Evolutionary conservation across 2,797 vertebrate genomes (phyloP), one percentile per base, ranked within the genome.

Genomic region (Lepilemur ruficaudatus): DNA sequence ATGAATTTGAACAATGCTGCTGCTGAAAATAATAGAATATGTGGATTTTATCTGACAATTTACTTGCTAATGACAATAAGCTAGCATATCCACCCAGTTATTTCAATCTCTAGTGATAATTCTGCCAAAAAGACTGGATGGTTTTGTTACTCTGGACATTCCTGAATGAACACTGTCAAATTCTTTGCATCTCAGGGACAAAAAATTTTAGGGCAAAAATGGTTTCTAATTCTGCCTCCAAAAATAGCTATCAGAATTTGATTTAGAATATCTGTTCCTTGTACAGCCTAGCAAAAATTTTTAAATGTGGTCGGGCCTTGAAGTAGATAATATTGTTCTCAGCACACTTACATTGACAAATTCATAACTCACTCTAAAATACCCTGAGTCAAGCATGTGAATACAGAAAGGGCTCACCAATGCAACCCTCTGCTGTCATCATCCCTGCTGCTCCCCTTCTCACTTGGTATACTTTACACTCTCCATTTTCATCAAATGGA

Each of bases 271-370:
- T 57, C 55, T 92, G 52, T 32, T 83, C 61, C 38, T 35, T 75
- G 4, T 38, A 67, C 9, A 65, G 32, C 86, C 63, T 79, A 57
- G 23, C 59, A 89, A 93, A 80, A 38, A n/a, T 69, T 93, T 95
- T 93, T n/a, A 95, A 89, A 90, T 70, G 70, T 38, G 65, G 48
- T 85, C 89, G 89, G 87, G 48, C 57, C 52, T 96, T 76, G 25
- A 89, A 96, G 85, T 76, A 97, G 89, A 93, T 88, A 94, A 91
- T 92, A 78, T 50, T 93, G 55, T 89, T 81, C 65, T 97, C 67
- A 80, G 75, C 43, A 81, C 12, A 72, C 38, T 87, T 81, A 83
- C 46, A 57, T 63, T 1, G n/a, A 96, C 38, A 88, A 94, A 76
- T 80, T 67, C 25, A 65, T 94, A 95, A 92, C 15, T 92, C 92